Conservation (phyloP, 2,113 vertebrate genomes). For the Ophiodon elongatus region DNA sequence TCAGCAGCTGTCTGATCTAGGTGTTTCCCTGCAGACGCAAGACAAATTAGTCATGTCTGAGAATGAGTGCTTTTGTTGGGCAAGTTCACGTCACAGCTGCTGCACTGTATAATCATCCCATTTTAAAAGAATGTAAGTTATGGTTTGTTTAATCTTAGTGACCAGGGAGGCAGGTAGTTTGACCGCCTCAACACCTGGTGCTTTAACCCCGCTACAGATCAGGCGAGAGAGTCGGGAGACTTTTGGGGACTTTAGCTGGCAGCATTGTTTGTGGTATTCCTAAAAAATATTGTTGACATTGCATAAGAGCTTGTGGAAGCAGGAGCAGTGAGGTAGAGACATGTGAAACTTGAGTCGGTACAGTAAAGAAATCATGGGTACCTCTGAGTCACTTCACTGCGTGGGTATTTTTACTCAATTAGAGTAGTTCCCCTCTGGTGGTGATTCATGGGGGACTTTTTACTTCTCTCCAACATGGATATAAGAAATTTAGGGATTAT, state of each 20-base stretch:
- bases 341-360: conserved; percentile 26
- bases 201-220: conserved; percentile 5
- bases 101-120: conserved; percentile 55
- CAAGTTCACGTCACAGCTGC: conserved; percentile 48
- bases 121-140: conserved; percentile 21
- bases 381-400: conserved; percentile 26
- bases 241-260: background rate
- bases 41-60: conserved; percentile 52
- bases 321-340: conserved; percentile 20
- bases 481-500: conserved; percentile 8
- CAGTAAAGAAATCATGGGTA: background rate
- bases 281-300: conserved; percentile 63
- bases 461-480: background rate
- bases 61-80: conserved; percentile 46
- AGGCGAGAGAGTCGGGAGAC: background rate
- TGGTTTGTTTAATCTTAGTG: conserved; percentile 39
- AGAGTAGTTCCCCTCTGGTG: conserved; percentile 18
- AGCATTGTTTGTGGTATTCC: conserved; percentile 62
- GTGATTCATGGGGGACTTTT: conserved; percentile 50
- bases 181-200: conserved; percentile 9
- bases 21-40: conserved; percentile 57
- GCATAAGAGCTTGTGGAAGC: conserved; percentile 42
- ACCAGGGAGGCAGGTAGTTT: conserved; percentile 20
- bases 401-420: conserved; percentile 17
- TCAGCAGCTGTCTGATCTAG: conserved; percentile 63